A percentile compares a stretch with the other conserved stretches of the same genome.
These are phyloP conservation scores for Apamea sordens DNA, from an alignment of 2,888 invertebrate species.

Conservation along the genomic window DNA sequence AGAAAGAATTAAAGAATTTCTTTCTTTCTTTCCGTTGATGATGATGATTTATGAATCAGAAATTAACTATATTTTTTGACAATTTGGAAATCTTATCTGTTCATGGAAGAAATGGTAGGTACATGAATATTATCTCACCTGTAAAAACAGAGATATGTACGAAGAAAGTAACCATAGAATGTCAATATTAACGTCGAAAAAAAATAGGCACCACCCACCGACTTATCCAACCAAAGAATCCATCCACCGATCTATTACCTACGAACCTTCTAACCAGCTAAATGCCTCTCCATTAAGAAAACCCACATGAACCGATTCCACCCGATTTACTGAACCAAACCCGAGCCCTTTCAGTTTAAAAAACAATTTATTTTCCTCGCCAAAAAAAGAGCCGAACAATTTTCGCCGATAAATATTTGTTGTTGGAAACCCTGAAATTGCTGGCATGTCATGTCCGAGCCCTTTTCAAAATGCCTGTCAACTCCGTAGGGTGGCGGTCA, in stretches of 20 bases:
- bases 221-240: slow-evolving; percentile 7
- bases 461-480: slow-evolving; percentile 88
- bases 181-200: not conserved
- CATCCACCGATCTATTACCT: slow-evolving; percentile 18
- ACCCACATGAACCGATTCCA: slow-evolving; percentile 49
- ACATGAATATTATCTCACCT: accelerated
- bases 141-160: not conserved
- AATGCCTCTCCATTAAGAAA: slow-evolving; percentile 54
- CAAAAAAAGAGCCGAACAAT: slow-evolving; percentile 71
- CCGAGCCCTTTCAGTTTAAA: slow-evolving; percentile 69
- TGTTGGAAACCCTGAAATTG: slow-evolving; percentile 82
- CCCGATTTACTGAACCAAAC: slow-evolving; percentile 50
- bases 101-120: accelerated
- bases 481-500: slow-evolving; percentile 80
- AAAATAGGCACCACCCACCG: not conserved
- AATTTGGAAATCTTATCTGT: no score
- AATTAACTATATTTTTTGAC: no score
- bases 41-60: no score
- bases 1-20: no score
- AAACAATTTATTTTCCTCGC: slow-evolving; percentile 73
- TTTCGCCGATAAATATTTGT: slow-evolving; percentile 80
- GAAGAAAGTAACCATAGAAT: no score
- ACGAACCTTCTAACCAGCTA: slow-evolving; percentile 16
- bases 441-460: slow-evolving; percentile 84
- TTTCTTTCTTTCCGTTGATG: no score